A percentile compares a stretch with the other conserved stretches of the same genome.
Conservation (phyloP, 2,888 invertebrate species). For the Epicampocera succincta region DNA sequence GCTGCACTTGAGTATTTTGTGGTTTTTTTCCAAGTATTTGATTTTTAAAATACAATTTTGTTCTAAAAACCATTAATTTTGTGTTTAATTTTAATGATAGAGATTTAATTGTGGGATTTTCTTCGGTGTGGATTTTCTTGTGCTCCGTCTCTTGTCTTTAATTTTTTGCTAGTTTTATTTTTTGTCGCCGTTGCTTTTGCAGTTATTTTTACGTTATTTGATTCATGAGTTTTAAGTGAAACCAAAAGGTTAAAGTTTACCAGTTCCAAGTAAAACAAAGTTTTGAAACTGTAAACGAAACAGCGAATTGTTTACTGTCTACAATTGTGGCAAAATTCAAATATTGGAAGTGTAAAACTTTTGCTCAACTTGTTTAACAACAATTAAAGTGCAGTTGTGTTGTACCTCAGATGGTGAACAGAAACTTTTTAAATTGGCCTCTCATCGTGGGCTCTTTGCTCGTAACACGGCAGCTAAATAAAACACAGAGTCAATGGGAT, state of each 20-base stretch:
- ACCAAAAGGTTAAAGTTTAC: constrained; percentile 42
- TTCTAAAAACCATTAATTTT: not conserved
- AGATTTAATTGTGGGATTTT: not conserved
- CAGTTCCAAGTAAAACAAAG: constrained; percentile 22
- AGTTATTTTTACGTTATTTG: constrained; percentile 7
- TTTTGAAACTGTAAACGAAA: constrained; percentile 26
- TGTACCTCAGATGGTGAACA: constrained; percentile 11
- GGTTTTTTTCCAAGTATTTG: not conserved
- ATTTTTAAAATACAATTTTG: not conserved
- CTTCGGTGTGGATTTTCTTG: not conserved
- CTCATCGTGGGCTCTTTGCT: too few relatives aligned
- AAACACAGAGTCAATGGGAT: not conserved
- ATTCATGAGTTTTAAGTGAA: not conserved
- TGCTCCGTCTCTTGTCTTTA: not conserved
- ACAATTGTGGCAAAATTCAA: constrained; percentile 1
- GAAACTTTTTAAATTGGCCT: constrained; percentile 17
- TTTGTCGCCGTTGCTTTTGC: not conserved
- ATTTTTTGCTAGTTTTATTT: not conserved
- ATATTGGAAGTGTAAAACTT: constrained; percentile 1
- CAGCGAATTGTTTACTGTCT: constrained; percentile 5
- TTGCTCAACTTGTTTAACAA: constrained; percentile 3
- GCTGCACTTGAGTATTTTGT: not conserved
- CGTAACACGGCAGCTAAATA: too few relatives aligned
- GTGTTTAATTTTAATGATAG: not conserved
- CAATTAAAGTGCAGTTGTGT: constrained; percentile 37